A percentile compares a stretch with the other conserved stretches of the same genome.
phyloP scores from a whole-genome alignment of 2,113 vertebrate species.

The Anolis sagrei region DNA sequence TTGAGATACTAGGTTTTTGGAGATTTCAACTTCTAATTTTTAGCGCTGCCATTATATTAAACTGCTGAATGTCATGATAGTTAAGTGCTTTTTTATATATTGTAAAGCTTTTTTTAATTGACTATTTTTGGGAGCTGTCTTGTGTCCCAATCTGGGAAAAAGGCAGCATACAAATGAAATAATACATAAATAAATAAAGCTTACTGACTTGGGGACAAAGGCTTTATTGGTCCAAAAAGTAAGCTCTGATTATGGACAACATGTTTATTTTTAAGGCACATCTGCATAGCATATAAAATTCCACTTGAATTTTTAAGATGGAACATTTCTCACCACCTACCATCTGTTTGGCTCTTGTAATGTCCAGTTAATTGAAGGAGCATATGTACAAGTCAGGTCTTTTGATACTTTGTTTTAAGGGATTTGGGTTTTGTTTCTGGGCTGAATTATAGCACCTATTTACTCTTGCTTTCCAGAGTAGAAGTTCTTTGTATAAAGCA shows the following conservation, averaged over 20 bases:
- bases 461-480: neutral
- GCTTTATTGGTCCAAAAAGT: neutral
- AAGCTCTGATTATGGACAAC: neutral
- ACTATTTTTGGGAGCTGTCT: neutral
- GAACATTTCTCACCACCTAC: neutral
- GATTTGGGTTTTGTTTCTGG: neutral
- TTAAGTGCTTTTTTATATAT: neutral
- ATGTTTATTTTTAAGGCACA: neutral
- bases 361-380: neutral
- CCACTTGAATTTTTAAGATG: neutral
- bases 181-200: no score
- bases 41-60: no score
- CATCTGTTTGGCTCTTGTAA: neutral
- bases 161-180: no score
- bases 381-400: no score
- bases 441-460: neutral
- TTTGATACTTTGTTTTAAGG: neutral
- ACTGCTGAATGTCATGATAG: no score
- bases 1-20: no score
- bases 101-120: neutral
- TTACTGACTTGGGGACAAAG: no score
- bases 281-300: neutral
- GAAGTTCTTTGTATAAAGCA: no score
- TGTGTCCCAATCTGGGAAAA: no score
- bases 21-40: no score